Evolutionary conservation across 2,888 invertebrate genomes (phyloP).

Genomic region (Mimumesa dahlbomi): DNA sequence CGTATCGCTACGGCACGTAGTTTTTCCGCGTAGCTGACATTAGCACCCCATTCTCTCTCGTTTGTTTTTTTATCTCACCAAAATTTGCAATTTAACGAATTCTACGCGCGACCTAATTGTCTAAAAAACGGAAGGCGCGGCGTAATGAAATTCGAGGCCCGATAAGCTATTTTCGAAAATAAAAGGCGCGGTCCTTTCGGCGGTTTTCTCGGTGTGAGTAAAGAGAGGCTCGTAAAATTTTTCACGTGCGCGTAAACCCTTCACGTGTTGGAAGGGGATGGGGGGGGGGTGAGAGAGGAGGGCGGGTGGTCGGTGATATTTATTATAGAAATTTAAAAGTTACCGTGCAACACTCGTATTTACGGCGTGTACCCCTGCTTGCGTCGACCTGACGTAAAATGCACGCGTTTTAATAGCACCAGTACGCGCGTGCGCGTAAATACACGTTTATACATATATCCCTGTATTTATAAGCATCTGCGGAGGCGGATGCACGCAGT

Average conservation of each 20-base stretch:
- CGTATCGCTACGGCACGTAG: not conserved
- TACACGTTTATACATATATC: not conserved
- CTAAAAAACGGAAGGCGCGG: not conserved
- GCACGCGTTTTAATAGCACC: conserved; percentile 28
- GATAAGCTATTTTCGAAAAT: not conserved
- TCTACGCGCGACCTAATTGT: not conserved
- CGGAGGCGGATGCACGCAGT: not conserved
- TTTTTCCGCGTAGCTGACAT: conserved; percentile 1
- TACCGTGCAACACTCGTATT: not conserved
- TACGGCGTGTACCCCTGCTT: not conserved
- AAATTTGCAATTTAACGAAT: conserved; percentile 11
- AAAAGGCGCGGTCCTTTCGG: not conserved
- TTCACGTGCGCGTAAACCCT: not conserved
- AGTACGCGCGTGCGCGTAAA: not conserved
- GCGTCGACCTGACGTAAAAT: conserved; percentile 7
- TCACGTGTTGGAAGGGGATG: too few relatives aligned
- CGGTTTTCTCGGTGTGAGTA: not conserved
- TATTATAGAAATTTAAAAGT: conserved; percentile 38
- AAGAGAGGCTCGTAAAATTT: not conserved
- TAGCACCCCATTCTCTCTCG: not conserved
- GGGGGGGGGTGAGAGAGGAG: too few relatives aligned
- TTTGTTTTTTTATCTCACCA: too few relatives aligned
- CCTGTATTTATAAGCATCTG: not conserved
- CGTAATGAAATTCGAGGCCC: too few relatives aligned
- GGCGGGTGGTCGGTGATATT: conserved; percentile 15